These are phyloP conservation scores for Himantopus leucocephalus DNA, from an alignment of 2,113 vertebrate genomes.

Conservation along the genomic window DNA sequence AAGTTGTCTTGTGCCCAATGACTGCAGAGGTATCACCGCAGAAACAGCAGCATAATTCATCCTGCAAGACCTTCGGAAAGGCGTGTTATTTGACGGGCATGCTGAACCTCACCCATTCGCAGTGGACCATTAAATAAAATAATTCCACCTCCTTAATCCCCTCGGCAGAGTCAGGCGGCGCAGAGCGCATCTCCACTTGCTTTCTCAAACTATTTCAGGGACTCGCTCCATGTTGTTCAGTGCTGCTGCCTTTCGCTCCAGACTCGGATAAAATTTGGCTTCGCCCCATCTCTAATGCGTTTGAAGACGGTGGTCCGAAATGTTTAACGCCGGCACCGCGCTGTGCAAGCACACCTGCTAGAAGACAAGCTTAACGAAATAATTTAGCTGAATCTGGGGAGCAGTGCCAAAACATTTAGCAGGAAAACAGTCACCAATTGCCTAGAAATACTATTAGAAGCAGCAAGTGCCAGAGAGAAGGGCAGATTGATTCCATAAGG, in stretches of 20 bases:
- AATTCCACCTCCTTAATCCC: neutral
- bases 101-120: neutral
- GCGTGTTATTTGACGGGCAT: accelerated
- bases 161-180: neutral
- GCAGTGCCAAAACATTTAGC: neutral
- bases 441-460: neutral
- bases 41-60: neutral
- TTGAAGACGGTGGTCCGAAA: neutral
- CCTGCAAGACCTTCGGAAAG: neutral
- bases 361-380: neutral
- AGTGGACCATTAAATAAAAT: neutral
- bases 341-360: neutral
- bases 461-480: neutral
- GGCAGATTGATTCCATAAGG: constrained; percentile 31
- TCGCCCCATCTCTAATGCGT: neutral
- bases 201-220: neutral
- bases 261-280: neutral
- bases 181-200: neutral
- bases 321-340: neutral
- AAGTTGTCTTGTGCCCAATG: neutral
- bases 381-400: neutral
- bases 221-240: neutral
- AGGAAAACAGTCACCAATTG: neutral
- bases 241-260: neutral
- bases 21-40: neutral